Base-by-base conservation (phyloP, 2,888 invertebrate species). In the Melangyna quadrimaculata region DNA sequence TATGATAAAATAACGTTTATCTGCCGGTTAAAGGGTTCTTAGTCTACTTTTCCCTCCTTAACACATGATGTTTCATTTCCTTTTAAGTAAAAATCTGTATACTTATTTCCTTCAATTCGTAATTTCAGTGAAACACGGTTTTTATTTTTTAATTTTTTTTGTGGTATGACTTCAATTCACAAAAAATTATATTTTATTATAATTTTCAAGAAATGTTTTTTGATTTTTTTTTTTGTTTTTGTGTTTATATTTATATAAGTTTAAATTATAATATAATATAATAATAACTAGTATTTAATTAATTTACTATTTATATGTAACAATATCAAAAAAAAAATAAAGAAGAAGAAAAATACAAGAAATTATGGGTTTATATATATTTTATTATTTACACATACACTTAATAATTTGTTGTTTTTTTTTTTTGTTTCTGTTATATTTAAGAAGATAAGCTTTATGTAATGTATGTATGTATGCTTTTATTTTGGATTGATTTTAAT, bases 151-250 rank as follows among this genome's bases (percentile, higher is more conserved):
- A 51, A 71, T 61, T 87, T 87, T 87, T 84, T 87, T 87, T 87
- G 80, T 81, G 74, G 87, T 84, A 84, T 87, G 83, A 86, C 83
- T 88, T 86, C 87, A 86, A 82, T 79, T 82, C 84, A 79, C 75
- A 82, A 87, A 84, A 88, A 87, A 78, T 77, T 79, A 86, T 75
- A 86, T 80, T 87, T 83, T 88, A 87, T 87, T 88, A 87, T 84
- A 88, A 88, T 87, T 88, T 86, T 87, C 86, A 84, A 77, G 84
- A 81, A 80, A 81, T 73, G 70, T 81, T 79, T 84, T 71, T 80
- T 43, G n/a, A 0, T 8, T 37, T 37, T 29, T 78, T 63, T 70
- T 70, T 63, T 70, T 70, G 61, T 48, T 67, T 45, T 35, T 35
- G 32, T 63, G 51, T 83, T 24, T 86, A 73, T 77, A 32, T 9